Conservation (phyloP, 2,888 invertebrate species). For the Cryptosula pallasiana region DNA sequence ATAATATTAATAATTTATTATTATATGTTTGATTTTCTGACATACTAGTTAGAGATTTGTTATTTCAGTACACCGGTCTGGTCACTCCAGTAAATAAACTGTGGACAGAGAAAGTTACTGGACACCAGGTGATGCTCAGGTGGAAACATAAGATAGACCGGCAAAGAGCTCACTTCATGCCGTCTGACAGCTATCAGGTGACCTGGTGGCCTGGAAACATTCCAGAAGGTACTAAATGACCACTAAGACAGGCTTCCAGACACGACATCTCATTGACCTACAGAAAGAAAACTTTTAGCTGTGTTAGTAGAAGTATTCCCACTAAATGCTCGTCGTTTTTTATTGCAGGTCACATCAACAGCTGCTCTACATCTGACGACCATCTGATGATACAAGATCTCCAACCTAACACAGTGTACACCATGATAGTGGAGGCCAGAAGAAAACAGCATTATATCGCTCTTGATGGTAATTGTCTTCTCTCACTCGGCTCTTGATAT, state of each 20-base stretch:
- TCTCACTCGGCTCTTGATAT: no score
- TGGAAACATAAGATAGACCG: slow-evolving; percentile 36
- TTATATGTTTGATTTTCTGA: no score
- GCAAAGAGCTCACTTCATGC: slow-evolving; percentile 38
- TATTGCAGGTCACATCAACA: slow-evolving; percentile 21
- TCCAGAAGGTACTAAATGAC: neutral
- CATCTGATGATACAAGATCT: slow-evolving; percentile 47
- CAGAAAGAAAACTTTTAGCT: no score
- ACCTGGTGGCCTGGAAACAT: slow-evolving; percentile 52
- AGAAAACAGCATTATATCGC: slow-evolving; percentile 47
- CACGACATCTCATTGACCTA: no score
- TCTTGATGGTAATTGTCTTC: slow-evolving; percentile 30
- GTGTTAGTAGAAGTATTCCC: no score
- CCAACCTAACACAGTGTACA: slow-evolving; percentile 44
- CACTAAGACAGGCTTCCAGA: neutral
- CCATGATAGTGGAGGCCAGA: slow-evolving; percentile 50
- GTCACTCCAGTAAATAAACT: slow-evolving; percentile 48
- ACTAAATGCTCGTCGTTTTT: no score
- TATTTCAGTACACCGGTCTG: slow-evolving; percentile 46
- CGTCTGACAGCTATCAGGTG: slow-evolving; percentile 49
- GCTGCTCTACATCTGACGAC: slow-evolving; percentile 38
- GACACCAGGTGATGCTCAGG: slow-evolving; percentile 52
- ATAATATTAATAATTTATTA: no score
- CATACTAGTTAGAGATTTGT: no score
- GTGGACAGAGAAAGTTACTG: slow-evolving; percentile 51